Evolutionary conservation across 2,113 vertebrate species (phyloP).

Genomic region (Galeopterus variegatus): DNA sequence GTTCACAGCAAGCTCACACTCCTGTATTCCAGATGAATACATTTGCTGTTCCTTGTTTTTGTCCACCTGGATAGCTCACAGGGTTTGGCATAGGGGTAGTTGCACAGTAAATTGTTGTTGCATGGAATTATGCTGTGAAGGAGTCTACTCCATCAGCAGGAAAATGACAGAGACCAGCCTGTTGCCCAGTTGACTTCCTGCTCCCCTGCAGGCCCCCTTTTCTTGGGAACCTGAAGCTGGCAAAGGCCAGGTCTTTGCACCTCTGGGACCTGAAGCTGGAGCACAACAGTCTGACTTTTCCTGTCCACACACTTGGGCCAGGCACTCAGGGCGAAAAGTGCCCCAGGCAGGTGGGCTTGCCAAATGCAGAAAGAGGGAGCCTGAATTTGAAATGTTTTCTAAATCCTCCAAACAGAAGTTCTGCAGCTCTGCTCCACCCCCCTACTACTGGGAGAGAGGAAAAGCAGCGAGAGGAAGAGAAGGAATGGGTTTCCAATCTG

Average conservation of each 20-base stretch:
- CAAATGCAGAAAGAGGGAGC: constrained; percentile 39
- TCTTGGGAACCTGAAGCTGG: background rate
- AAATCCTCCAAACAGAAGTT: background rate
- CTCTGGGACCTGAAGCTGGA: background rate
- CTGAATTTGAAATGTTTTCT: constrained; percentile 13
- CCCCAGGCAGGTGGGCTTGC: background rate
- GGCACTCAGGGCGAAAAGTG: background rate
- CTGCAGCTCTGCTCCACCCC: background rate
- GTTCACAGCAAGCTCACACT: background rate
- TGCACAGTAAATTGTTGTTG: background rate
- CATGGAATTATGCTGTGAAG: background rate
- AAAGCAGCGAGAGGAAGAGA: constrained; percentile 32
- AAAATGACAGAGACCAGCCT: background rate
- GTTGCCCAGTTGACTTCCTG: background rate
- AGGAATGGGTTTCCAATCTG: constrained; percentile 54
- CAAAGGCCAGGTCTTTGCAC: background rate
- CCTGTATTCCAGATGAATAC: background rate
- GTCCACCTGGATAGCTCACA: background rate
- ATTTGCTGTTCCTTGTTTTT: background rate
- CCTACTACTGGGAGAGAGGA: background rate
- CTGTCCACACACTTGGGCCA: background rate
- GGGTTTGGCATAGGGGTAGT: too few species aligned
- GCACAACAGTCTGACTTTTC: background rate
- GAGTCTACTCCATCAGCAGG: background rate
- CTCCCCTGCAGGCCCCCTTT: background rate